Conservation (phyloP, 2,113 vertebrate species). For the Acrocephalus kingi region DNA sequence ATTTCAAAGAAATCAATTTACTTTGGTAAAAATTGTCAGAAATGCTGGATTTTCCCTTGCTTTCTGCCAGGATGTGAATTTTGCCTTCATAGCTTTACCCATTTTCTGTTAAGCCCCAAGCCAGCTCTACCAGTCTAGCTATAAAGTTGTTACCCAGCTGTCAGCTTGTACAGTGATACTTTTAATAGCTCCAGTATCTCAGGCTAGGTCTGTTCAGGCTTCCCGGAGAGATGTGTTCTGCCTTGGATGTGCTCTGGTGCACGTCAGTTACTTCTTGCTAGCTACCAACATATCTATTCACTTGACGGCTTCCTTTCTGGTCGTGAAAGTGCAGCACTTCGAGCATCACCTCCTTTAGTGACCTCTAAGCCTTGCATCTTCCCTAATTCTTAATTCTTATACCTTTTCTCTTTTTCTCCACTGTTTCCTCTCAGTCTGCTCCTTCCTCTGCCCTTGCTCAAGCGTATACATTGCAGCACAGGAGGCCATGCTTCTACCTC, state of each 20-base stretch:
- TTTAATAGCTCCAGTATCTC: neutral
- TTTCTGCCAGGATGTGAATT: neutral
- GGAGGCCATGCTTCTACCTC: neutral
- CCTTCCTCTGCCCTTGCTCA: neutral
- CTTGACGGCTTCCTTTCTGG: neutral
- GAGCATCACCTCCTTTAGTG: neutral
- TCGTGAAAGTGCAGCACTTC: rapidly evolving
- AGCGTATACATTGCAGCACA: rapidly evolving
- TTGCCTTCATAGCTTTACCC: neutral
- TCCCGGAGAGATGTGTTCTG: neutral
- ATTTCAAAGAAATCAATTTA: neutral
- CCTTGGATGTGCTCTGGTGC: neutral
- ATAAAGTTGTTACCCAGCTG: neutral
- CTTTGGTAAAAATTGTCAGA: neutral
- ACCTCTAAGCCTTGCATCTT: neutral
- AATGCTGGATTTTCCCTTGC: neutral
- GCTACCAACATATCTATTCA: neutral
- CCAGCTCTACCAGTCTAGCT: neutral
- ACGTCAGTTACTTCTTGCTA: neutral
- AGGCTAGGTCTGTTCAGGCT: neutral
- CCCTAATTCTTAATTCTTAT: neutral
- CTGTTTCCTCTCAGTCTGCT: neutral
- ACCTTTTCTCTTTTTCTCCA: neutral
- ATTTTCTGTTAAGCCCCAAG: neutral
- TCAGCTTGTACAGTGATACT: neutral